Evolutionary conservation across 2,113 vertebrate genomes (phyloP).

Genomic region (Phaethornis superciliosus): DNA sequence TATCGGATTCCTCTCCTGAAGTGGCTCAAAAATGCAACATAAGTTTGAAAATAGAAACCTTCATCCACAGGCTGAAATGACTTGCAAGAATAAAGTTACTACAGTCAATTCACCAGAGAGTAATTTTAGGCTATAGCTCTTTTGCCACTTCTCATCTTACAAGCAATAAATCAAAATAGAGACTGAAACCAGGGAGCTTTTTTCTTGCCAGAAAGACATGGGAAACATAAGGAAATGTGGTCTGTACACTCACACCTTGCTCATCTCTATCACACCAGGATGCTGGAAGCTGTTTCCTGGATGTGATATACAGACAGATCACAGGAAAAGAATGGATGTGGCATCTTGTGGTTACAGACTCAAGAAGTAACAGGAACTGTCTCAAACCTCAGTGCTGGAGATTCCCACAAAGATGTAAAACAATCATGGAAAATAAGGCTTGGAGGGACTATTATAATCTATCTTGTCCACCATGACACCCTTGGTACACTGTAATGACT

Average conservation of each 20-base stretch:
- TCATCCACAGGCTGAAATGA: neutral
- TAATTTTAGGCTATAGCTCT: neutral
- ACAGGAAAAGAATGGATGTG: neutral
- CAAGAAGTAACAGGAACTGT: neutral
- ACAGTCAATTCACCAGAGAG: neutral
- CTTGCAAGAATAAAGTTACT: neutral
- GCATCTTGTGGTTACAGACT: neutral
- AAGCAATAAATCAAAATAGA: neutral
- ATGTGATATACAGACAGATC: neutral
- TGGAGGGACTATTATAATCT: neutral
- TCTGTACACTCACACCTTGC: neutral
- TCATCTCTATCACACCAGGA: neutral
- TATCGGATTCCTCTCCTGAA: neutral
- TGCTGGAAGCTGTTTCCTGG: neutral
- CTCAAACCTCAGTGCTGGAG: neutral
- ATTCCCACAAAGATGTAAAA: neutral
- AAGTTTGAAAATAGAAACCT: neutral
- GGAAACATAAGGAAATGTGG: neutral
- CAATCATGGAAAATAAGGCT: neutral
- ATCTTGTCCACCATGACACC: neutral
- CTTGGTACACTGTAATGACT: rapidly evolving
- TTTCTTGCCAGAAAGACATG: neutral
- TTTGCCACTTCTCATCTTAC: neutral
- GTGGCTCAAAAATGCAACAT: neutral
- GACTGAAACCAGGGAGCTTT: neutral